phyloP scores from a whole-genome alignment of 2,113 vertebrate species.

The Chionodraco myersi region DNA sequence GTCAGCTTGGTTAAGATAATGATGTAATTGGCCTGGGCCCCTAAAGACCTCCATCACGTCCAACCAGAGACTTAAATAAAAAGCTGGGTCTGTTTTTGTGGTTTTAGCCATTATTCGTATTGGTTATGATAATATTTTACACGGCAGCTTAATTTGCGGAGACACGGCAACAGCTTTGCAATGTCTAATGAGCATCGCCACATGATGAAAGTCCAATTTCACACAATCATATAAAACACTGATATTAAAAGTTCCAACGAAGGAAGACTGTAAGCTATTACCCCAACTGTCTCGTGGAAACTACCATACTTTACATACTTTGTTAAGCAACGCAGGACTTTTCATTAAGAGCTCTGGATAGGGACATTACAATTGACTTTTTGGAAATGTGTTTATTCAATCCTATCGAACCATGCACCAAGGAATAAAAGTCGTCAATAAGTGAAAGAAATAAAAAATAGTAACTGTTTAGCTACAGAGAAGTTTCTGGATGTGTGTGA shows the following conservation, averaged over 20 bases:
- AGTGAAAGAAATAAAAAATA: neutral
- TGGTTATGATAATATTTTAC: constrained; percentile 32
- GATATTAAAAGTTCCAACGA: neutral
- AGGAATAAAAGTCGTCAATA: neutral
- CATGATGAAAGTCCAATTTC: constrained; percentile 4
- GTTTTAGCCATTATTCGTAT: constrained; percentile 34
- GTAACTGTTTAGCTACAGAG: constrained; percentile 6
- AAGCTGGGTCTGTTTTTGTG: neutral
- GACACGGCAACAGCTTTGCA: neutral
- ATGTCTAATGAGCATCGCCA: neutral
- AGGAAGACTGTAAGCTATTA: neutral
- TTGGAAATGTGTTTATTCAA: neutral
- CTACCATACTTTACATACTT: too few species aligned
- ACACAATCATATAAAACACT: neutral
- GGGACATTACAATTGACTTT: neutral
- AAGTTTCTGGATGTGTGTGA: constrained; percentile 13
- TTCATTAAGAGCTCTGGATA: neutral
- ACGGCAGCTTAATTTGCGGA: neutral
- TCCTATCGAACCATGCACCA: too few species aligned
- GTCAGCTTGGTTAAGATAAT: constrained; percentile 50
- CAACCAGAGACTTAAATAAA: neutral
- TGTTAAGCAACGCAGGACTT: neutral
- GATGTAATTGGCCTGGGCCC: constrained; percentile 58
- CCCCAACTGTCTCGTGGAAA: neutral
- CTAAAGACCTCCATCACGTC: constrained; percentile 43